phyloP scores from a whole-genome alignment of 2,888 invertebrate genomes.

The Eutolmus rufibarbis region DNA sequence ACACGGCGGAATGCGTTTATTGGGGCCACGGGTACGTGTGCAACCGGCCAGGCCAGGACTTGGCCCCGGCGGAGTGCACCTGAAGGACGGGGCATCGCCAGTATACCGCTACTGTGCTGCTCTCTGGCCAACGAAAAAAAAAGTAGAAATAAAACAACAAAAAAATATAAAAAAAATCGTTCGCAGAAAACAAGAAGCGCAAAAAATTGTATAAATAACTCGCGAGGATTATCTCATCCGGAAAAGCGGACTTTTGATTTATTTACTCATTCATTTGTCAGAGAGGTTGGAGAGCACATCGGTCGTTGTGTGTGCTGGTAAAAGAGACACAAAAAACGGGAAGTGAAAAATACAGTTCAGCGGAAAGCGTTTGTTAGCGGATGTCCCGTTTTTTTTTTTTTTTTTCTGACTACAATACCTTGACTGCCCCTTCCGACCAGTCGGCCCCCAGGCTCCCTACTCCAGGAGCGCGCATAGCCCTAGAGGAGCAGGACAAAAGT shows the following conservation, averaged over 20 bases:
- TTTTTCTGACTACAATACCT: background rate
- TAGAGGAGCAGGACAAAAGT: background rate
- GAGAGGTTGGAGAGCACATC: slow-evolving; percentile 43
- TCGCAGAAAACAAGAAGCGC: slow-evolving; percentile 17
- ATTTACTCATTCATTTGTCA: slow-evolving; percentile 54
- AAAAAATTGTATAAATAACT: slow-evolving; percentile 51
- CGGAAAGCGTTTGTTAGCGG: slow-evolving; percentile 42
- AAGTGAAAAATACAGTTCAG: slow-evolving; percentile 42
- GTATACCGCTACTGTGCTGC: background rate
- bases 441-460: background rate
- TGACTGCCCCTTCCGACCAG: background rate
- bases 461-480: background rate
- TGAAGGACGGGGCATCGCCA: background rate
- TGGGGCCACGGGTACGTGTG: background rate
- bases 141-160: background rate
- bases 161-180: background rate
- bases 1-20: slow-evolving; percentile 22
- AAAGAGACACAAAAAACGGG: slow-evolving; percentile 27
- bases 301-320: background rate
- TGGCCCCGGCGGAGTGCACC: background rate
- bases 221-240: slow-evolving; percentile 54
- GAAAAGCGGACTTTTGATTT: slow-evolving; percentile 54
- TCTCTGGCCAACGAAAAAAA: background rate
- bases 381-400: slow-evolving; percentile 4
- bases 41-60: background rate